phyloP scores from a whole-genome alignment of 2,797 vertebrate species.

The Bufotes viridis region DNA sequence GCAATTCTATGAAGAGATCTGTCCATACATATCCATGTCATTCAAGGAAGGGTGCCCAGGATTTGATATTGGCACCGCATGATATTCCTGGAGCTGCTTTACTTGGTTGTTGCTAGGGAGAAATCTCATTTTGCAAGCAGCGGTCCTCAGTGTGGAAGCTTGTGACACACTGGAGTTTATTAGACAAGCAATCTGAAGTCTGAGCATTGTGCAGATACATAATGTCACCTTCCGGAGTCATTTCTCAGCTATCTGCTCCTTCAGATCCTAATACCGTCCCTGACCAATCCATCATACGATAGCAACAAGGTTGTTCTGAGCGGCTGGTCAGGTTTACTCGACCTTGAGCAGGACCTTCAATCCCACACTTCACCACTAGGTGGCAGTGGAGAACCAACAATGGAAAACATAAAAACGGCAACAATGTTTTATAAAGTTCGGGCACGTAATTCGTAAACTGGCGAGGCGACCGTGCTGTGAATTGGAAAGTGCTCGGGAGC shows the following conservation, averaged over 20 bases:
- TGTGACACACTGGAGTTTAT: background rate
- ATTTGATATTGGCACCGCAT: background rate
- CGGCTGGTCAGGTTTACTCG: constrained; percentile 5
- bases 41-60: background rate
- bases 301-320: constrained; percentile 11
- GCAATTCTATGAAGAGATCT: background rate
- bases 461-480: constrained; percentile 15
- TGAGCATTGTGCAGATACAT: background rate
- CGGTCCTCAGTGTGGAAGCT: background rate
- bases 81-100: background rate
- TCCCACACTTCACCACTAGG: constrained; percentile 27
- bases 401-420: background rate
- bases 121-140: background rate
- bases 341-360: constrained; percentile 55
- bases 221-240: constrained; percentile 1
- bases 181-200: background rate
- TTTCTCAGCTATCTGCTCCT: constrained; percentile 5
- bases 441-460: constrained; percentile 35
- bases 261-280: constrained; percentile 17
- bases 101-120: constrained; percentile 18
- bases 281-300: constrained; percentile 37
- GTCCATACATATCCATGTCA: background rate
- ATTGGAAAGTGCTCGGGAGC: constrained; percentile 7
- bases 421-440: constrained; percentile 22
- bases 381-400: constrained; percentile 20